Conservation (phyloP, 2,888 invertebrate genomes). For the Euphydryas editha region DNA sequence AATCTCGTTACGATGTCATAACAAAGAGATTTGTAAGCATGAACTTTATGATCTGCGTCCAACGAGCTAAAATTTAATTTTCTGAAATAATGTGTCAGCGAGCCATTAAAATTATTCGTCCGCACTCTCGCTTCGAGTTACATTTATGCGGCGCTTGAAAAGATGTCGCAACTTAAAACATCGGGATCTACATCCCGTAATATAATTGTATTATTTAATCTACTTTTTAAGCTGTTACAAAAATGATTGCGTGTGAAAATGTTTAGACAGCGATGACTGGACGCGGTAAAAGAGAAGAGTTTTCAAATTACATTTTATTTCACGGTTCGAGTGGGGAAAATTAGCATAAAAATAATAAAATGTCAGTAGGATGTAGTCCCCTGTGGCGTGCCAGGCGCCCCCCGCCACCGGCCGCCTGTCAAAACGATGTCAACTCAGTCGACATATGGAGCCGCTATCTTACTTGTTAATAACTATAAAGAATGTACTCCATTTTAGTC, state of each 20-base stretch:
- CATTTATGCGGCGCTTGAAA: constrained; percentile 55
- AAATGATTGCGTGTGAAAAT: constrained; percentile 27
- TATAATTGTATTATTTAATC: constrained; percentile 38
- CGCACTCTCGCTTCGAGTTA: constrained; percentile 60
- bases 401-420: constrained; percentile 58
- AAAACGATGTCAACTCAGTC: constrained; percentile 61
- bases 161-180: constrained; percentile 42
- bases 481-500: background rate
- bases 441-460: constrained; percentile 52
- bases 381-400: constrained; percentile 54
- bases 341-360: constrained; percentile 80
- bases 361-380: constrained; percentile 63
- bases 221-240: constrained; percentile 26
- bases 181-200: constrained; percentile 37
- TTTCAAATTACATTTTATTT: constrained; percentile 53
- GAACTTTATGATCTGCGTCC: constrained; percentile 82
- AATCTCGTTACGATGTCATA: constrained; percentile 83
- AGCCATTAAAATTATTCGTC: constrained; percentile 80
- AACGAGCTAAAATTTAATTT: constrained; percentile 83
- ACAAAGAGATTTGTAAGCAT: constrained; percentile 84
- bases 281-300: constrained; percentile 29
- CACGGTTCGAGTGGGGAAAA: constrained; percentile 57
- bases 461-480: constrained; percentile 47
- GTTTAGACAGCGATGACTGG: constrained; percentile 34
- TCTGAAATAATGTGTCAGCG: constrained; percentile 82